A percentile compares a stretch with the other conserved stretches of the same genome.
These are phyloP conservation scores for Myrmecobius fasciatus DNA, from an alignment of 2,113 vertebrate genomes.

Conservation along the genomic window DNA sequence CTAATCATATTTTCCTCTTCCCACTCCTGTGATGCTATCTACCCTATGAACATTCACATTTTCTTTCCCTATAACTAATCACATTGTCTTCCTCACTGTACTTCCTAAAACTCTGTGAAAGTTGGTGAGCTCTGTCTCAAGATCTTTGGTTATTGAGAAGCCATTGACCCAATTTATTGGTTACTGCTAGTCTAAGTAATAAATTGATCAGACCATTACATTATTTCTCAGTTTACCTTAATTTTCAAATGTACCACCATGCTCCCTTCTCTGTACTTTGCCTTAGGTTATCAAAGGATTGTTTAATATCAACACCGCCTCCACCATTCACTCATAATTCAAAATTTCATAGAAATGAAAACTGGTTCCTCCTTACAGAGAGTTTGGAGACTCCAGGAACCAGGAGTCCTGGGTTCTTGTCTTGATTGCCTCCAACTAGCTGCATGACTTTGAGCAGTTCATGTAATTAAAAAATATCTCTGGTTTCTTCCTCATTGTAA, in stretches of 20 bases:
- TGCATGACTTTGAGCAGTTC: background rate
- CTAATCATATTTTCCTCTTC: background rate
- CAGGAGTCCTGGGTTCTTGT: background rate
- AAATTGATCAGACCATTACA: background rate
- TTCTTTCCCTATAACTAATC: background rate
- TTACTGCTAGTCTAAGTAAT: background rate
- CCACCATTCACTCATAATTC: background rate
- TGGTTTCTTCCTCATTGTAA: background rate
- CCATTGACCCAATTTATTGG: background rate
- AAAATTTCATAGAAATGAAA: background rate
- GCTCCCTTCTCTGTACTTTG: background rate
- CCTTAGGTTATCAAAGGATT: background rate
- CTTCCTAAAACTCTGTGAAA: background rate
- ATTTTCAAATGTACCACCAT: background rate
- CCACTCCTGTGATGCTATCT: background rate
- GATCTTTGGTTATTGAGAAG: background rate
- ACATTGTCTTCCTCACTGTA: background rate
- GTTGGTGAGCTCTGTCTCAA: background rate
- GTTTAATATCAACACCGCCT: constrained; percentile 9
- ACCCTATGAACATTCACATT: background rate
- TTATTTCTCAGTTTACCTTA: background rate
- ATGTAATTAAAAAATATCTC: background rate
- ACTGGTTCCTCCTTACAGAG: background rate
- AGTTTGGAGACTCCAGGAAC: background rate
- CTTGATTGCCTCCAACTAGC: background rate